phyloP scores from a whole-genome alignment of 1,140 invertebrate genomes.

The Copidosoma floridanum region DNA sequence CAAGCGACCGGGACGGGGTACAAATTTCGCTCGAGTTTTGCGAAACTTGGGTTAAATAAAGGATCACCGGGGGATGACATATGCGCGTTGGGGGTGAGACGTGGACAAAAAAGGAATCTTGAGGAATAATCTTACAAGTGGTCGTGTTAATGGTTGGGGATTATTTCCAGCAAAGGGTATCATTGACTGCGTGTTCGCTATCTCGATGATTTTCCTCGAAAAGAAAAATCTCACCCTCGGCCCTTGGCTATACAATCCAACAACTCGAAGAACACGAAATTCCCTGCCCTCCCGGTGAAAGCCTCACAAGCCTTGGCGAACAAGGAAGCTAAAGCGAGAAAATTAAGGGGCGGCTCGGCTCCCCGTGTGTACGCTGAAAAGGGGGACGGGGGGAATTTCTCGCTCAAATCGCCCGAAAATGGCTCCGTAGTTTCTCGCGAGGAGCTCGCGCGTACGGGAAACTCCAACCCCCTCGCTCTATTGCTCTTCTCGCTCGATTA shows the following conservation, averaged over 20 bases:
- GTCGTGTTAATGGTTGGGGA: too few relatives aligned
- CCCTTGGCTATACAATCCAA: not conserved
- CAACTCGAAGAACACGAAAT: not conserved
- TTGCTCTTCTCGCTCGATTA: slow-evolving; percentile 42
- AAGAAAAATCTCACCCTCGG: not conserved
- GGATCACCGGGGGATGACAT: too few relatives aligned
- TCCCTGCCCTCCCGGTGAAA: not conserved
- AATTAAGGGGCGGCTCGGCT: slow-evolving; percentile 32
- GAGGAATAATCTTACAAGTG: too few relatives aligned
- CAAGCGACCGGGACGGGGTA: not conserved
- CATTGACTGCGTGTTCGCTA: too few relatives aligned
- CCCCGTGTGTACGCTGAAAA: too few relatives aligned
- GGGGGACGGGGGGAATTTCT: slow-evolving; percentile 47
- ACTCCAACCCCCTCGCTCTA: not conserved
- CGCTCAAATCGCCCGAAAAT: slow-evolving; percentile 45
- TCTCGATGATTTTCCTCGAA: too few relatives aligned
- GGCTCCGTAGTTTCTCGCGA: slow-evolving; percentile 28
- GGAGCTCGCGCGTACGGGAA: too few relatives aligned
- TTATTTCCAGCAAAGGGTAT: too few relatives aligned
- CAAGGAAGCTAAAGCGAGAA: slow-evolving; percentile 13
- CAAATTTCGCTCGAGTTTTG: slow-evolving; percentile 7
- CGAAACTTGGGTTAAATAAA: slow-evolving; percentile 11
- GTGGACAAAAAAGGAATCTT: not conserved
- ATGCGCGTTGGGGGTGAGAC: not conserved
- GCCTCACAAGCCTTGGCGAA: not conserved